These are phyloP conservation scores for Drosophila basisetae DNA, from an alignment of 2,888 invertebrate genomes.

Conservation along the genomic window DNA sequence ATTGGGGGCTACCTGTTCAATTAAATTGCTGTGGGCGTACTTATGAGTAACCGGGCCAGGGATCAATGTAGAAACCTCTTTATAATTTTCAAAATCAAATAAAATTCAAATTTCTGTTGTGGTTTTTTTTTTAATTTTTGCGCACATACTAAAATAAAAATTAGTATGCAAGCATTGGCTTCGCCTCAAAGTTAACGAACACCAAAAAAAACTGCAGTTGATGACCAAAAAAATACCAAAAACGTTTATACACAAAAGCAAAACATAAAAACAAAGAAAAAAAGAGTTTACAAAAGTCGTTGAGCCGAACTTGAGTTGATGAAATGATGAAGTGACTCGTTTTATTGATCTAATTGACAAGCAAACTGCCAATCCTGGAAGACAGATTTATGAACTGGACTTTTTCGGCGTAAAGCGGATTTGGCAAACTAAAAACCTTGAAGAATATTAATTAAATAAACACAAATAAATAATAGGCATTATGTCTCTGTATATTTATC, in stretches of 20 bases:
- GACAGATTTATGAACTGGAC: conserved; percentile 49
- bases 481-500: background rate
- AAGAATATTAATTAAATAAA: background rate
- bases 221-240: conserved; percentile 47
- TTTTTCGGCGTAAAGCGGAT: conserved; percentile 10
- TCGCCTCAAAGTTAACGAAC: conserved; percentile 26
- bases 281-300: conserved; percentile 41
- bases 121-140: conserved; percentile 3
- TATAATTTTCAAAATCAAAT: conserved; percentile 41
- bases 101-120: conserved; percentile 31
- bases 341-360: conserved; percentile 70
- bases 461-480: background rate
- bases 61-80: conserved; percentile 29
- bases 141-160: conserved; percentile 25
- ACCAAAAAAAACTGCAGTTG: conserved; percentile 28
- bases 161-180: conserved; percentile 33
- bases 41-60: conserved; percentile 48
- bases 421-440: background rate
- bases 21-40: conserved; percentile 14
- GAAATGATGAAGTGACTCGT: conserved; percentile 53
- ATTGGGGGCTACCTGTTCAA: conserved; percentile 11
- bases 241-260: conserved; percentile 3
- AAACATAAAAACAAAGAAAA: background rate
- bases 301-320: conserved; percentile 35
- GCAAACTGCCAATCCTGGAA: conserved; percentile 36